These are phyloP conservation scores for Triplophysa yarkandensis DNA, from an alignment of 2,797 vertebrate species.

Conservation along the genomic window DNA sequence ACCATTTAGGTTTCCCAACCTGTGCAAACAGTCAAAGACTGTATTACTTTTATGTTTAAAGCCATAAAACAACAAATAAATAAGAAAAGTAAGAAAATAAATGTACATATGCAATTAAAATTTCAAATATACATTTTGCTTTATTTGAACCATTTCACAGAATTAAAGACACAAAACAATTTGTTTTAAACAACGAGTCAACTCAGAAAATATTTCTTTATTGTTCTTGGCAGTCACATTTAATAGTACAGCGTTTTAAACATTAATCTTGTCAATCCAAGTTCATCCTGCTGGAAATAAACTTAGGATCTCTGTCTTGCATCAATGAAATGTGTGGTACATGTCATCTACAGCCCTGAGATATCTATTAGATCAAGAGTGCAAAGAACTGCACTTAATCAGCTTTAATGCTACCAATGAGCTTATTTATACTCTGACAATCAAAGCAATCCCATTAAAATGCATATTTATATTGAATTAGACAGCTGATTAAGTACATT, in stretches of 20 bases:
- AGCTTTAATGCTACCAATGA: slow-evolving; percentile 31
- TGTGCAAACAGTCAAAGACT: background rate
- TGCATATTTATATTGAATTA: slow-evolving; percentile 26
- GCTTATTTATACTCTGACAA: slow-evolving; percentile 43
- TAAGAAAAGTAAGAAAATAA: no score
- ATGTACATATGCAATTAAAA: no score
- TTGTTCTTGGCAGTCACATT: slow-evolving; percentile 33
- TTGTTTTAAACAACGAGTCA: slow-evolving; percentile 35
- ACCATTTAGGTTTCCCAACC: background rate
- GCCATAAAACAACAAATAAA: no score
- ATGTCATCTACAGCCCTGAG: slow-evolving; percentile 48
- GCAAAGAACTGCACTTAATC: slow-evolving; percentile 33
- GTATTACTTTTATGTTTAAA: no score
- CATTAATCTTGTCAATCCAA: slow-evolving; percentile 20
- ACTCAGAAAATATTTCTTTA: slow-evolving; percentile 18
- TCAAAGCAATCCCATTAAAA: slow-evolving; percentile 11
- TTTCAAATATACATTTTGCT: no score
- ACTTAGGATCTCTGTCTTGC: background rate
- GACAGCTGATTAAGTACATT: slow-evolving; percentile 12
- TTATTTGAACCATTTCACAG: background rate
- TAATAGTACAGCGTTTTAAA: slow-evolving; percentile 32
- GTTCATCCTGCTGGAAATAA: slow-evolving; percentile 29
- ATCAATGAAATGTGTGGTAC: slow-evolving; percentile 30
- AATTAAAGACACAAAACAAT: background rate
- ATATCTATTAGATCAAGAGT: slow-evolving; percentile 31